Evolutionary conservation across 2,888 invertebrate genomes (phyloP), one percentile per base, ranked within the genome.

Genomic region (Campopleginae sp.): DNA sequence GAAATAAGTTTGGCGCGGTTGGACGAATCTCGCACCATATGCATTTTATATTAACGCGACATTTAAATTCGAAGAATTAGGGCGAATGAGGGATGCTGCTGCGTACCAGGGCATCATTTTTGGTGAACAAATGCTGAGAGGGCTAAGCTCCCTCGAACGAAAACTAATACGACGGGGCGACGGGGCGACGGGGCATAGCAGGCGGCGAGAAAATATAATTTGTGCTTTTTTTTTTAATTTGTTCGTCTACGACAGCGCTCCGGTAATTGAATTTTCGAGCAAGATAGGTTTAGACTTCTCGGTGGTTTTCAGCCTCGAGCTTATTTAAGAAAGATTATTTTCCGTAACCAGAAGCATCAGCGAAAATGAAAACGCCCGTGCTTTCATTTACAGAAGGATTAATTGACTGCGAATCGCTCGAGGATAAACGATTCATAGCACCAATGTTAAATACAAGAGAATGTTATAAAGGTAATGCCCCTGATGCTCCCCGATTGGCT

Each of bases 321-420:
- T 93, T 93, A 93, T 93, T 92, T 93, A 93, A 92, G 92, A 93
- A 90, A 92, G 92, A 93, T 93, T 93, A 93, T 93, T 91, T 89
- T 89, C 87, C 58, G 14, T 83, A 75, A 89, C 88, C 84, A 85
- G 90, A 68, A 79, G 85, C 89, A 92, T 92, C 91, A 91, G 91
- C 91, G 90, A 91, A 92, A 92, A 92, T 92, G 93, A 93, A 93
- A 92, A 93, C 89, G 91, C n/a, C n/a, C n/a, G n/a, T n/a, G n/a
- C 91, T 91, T 89, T 91, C 92, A 91, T 91, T 92, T 91, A 90
- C 92, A 90, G 88, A 87, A 88, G 89, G 88, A 91, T 91, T 91
- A 91, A 92, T 92, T 91, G 89, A 88, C 87, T 88, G 86, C 86
- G 87, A 91, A 90, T 91, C 89, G 88, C 87, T 89, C 91, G 90